phyloP scores from a whole-genome alignment of 2,113 vertebrate genomes.

The Plestiodon gilberti region DNA sequence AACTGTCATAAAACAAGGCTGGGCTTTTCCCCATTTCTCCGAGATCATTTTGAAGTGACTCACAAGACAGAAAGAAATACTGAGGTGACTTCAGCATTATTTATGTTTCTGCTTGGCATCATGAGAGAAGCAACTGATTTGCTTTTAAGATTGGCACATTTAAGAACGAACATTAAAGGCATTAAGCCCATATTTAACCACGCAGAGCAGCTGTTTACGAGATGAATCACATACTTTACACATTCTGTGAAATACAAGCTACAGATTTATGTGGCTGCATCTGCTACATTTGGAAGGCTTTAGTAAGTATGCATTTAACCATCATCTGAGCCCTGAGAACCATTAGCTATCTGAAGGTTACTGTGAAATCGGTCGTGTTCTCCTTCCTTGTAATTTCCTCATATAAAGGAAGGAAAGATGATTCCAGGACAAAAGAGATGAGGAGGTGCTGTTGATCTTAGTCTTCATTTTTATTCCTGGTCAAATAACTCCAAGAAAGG shows the following conservation, averaged over 20 bases:
- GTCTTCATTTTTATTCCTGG: not conserved
- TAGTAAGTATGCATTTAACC: conserved; percentile 11
- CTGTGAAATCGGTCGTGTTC: not conserved
- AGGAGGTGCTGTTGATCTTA: not conserved
- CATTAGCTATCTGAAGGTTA: conserved; percentile 22
- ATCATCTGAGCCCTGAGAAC: conserved; percentile 18
- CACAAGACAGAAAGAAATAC: conserved; percentile 67
- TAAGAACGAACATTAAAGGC: conserved; percentile 60
- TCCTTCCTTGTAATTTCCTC: not conserved
- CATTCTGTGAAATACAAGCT: conserved; percentile 58
- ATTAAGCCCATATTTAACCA: conserved; percentile 59
- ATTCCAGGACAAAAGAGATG: not conserved
- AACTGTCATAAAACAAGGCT: conserved; percentile 62
- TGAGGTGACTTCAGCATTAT: conserved; percentile 72
- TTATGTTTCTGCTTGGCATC: conserved; percentile 72
- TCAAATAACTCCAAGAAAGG: not conserved
- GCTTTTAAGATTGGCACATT: conserved; percentile 70
- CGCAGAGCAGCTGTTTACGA: conserved; percentile 62
- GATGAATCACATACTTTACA: conserved; percentile 61
- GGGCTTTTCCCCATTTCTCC: conserved; percentile 59
- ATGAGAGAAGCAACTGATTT: conserved; percentile 65
- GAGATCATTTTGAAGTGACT: conserved; percentile 71
- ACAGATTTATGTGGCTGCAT: conserved; percentile 55
- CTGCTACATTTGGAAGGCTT: conserved; percentile 19
- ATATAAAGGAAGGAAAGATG: not conserved